These are phyloP conservation scores for Busseola fusca DNA, from an alignment of 2,888 invertebrate species.

Conservation along the genomic window DNA sequence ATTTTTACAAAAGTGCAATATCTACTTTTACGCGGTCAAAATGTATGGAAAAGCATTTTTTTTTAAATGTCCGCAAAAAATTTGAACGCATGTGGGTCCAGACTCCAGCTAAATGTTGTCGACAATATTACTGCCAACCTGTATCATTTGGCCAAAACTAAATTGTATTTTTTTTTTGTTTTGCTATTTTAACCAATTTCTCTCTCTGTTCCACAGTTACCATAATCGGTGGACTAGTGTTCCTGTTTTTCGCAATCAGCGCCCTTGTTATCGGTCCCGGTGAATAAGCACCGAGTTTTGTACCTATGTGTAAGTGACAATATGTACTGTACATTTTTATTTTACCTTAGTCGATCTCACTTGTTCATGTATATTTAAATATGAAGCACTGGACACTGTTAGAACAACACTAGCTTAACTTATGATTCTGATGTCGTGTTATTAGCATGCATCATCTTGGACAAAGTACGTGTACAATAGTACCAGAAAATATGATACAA, in stretches of 20 bases:
- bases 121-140: too few relatives aligned
- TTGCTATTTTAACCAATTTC: constrained; percentile 12
- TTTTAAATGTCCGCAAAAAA: neutral
- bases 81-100: neutral
- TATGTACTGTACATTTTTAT: constrained; percentile 68
- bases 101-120: too few relatives aligned
- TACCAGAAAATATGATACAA: neutral
- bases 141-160: neutral
- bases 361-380: constrained; percentile 49
- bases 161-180: neutral
- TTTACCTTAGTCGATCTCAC: constrained; percentile 62
- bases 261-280: constrained; percentile 96
- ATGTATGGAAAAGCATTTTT: neutral
- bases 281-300: constrained; percentile 72
- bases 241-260: constrained; percentile 97
- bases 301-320: constrained; percentile 74
- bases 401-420: constrained; percentile 47
- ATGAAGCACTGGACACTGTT: constrained; percentile 5
- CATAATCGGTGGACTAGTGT: constrained; percentile 98
- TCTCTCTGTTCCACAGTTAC: constrained; percentile 93
- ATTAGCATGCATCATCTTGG: neutral
- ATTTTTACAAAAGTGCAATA: neutral
- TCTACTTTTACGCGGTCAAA: neutral
- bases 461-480: neutral
- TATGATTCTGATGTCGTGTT: neutral